Percentiles rank a stretch among this genome's conserved stretches.
Evolutionary conservation across 2,888 invertebrate genomes (phyloP).

Genomic region (Pheosia tremula): DNA sequence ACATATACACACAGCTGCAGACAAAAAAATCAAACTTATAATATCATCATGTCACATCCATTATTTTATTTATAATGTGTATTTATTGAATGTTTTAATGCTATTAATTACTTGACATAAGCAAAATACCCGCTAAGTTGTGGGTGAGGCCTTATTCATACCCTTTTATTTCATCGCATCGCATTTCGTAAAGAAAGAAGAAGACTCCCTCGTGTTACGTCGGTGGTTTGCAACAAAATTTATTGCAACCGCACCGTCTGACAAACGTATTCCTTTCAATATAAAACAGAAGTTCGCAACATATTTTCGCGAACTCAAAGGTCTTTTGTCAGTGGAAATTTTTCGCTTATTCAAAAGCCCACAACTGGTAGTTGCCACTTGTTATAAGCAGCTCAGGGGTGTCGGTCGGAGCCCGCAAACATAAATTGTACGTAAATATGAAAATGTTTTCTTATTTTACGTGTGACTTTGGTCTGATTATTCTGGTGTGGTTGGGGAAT

Average conservation of each 20-base stretch:
- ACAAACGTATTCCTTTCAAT: slow-evolving; percentile 19
- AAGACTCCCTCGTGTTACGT: too few relatives aligned
- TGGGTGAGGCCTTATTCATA: too few relatives aligned
- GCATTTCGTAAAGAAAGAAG: too few relatives aligned
- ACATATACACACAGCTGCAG: too few relatives aligned
- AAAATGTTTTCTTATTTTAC: slow-evolving; percentile 9
- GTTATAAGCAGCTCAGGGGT: slow-evolving; percentile 11
- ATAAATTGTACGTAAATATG: slow-evolving; percentile 15
- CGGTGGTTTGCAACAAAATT: background rate
- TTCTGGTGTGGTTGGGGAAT: background rate
- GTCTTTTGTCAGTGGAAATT: slow-evolving; percentile 28
- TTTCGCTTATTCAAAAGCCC: slow-evolving; percentile 23
- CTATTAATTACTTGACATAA: too few relatives aligned
- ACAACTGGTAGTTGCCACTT: slow-evolving; percentile 18
- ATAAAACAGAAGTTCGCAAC: slow-evolving; percentile 18
- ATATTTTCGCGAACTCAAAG: slow-evolving; percentile 22
- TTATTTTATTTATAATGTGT: too few relatives aligned
- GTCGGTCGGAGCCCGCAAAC: slow-evolving; percentile 2
- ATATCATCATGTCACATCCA: too few relatives aligned
- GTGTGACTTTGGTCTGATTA: background rate
- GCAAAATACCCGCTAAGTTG: too few relatives aligned
- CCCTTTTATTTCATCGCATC: too few relatives aligned
- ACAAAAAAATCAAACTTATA: too few relatives aligned
- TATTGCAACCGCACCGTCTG: slow-evolving; percentile 9
- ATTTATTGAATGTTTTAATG: too few relatives aligned